Conservation (phyloP, 2,797 vertebrate genomes). For the Iguana delicatissima region DNA sequence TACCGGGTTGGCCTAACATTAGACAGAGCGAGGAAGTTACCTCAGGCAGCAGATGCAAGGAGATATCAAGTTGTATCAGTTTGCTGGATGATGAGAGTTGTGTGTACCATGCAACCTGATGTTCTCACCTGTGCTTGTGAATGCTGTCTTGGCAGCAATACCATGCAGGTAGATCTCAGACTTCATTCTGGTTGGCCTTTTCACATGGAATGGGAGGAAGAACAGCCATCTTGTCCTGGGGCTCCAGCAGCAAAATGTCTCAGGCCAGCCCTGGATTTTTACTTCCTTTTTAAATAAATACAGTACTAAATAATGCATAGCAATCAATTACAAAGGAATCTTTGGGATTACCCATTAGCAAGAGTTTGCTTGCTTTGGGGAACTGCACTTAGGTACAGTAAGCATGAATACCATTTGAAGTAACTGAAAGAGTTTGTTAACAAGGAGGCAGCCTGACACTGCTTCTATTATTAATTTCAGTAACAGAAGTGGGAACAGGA, state of each 20-base stretch:
- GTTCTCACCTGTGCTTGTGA: not conserved
- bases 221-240: not conserved
- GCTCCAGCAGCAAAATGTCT: not conserved
- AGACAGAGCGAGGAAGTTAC: no score
- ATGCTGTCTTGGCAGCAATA: not conserved
- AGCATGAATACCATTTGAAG: not conserved
- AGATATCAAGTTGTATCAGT: no score
- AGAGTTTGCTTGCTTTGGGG: not conserved
- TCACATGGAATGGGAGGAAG: not conserved
- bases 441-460: not conserved
- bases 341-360: not conserved
- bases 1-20: no score
- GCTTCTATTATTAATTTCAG: conserved; percentile 2
- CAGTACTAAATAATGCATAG: not conserved
- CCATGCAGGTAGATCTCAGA: not conserved
- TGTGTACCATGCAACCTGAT: not conserved
- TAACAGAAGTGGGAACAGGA: conserved; percentile 17
- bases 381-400: not conserved
- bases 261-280: not conserved
- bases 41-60: no score
- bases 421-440: not conserved
- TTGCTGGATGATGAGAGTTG: no score
- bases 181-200: not conserved
- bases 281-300: not conserved
- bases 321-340: not conserved